Evolutionary conservation across 2,797 vertebrate genomes (phyloP).

Genomic region (Merluccius polli): DNA sequence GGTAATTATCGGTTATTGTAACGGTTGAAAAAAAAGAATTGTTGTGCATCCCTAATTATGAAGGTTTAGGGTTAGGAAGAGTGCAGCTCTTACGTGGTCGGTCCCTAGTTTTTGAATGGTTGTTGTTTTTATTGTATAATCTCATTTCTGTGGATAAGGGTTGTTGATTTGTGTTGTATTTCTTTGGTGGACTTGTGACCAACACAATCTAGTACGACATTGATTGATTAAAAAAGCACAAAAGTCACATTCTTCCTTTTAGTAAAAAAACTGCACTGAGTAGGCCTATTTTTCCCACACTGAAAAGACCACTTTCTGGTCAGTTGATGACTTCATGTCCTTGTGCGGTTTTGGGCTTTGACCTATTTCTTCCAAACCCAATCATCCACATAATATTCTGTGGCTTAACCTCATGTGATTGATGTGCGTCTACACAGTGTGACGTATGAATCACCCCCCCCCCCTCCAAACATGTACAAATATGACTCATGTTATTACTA

Average conservation of each 20-base stretch:
- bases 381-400: background rate
- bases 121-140: background rate
- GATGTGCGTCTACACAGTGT: background rate
- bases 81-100: background rate
- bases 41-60: too few species aligned
- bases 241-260: background rate
- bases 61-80: background rate
- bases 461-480: background rate
- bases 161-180: background rate
- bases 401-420: background rate
- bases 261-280: too few species aligned
- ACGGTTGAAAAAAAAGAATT: too few species aligned
- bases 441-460: background rate
- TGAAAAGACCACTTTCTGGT: background rate
- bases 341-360: slow-evolving; percentile 39
- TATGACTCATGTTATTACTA: background rate
- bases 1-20: too few species aligned
- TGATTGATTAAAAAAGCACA: background rate
- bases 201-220: background rate
- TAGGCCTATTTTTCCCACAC: background rate
- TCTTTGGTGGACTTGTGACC: background rate
- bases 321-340: slow-evolving; percentile 34
- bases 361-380: slow-evolving; percentile 41
- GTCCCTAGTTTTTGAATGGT: background rate
- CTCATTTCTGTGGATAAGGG: background rate